These are phyloP conservation scores for Argya squamiceps DNA, from an alignment of 2,797 vertebrate genomes.

Conservation along the genomic window DNA sequence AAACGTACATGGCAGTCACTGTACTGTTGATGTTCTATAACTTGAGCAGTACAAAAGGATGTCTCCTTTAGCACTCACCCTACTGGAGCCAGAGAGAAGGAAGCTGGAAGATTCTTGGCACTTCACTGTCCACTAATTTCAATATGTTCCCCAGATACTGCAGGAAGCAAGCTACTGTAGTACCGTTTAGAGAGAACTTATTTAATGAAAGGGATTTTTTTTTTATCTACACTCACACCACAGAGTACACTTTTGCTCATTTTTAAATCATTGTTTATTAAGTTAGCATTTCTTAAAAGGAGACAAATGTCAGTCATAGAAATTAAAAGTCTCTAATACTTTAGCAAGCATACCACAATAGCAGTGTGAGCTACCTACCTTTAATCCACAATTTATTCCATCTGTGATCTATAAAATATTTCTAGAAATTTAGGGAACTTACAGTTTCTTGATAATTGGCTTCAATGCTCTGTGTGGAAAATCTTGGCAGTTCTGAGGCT, in stretches of 20 bases:
- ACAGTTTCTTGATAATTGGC: background rate
- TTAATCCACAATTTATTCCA: background rate
- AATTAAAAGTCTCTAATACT: background rate
- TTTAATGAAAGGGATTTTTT: background rate
- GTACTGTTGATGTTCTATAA: background rate
- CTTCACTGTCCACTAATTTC: background rate
- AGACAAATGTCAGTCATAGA: background rate
- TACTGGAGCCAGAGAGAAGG: background rate
- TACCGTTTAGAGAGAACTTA: background rate
- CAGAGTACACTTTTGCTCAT: background rate
- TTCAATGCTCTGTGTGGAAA: background rate
- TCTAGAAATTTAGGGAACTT: background rate
- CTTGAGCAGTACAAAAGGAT: background rate
- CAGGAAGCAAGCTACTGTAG: background rate
- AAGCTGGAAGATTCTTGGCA: background rate
- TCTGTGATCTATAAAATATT: background rate
- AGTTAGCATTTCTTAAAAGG: background rate
- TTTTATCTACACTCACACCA: background rate
- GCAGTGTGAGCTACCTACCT: background rate
- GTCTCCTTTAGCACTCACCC: background rate
- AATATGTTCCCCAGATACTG: background rate
- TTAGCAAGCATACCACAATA: background rate
- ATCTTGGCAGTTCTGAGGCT: background rate
- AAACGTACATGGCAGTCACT: background rate
- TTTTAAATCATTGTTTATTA: background rate